These are phyloP conservation scores for Sarcophilus harrisii DNA, from an alignment of 2,797 vertebrate species.

Conservation along the genomic window DNA sequence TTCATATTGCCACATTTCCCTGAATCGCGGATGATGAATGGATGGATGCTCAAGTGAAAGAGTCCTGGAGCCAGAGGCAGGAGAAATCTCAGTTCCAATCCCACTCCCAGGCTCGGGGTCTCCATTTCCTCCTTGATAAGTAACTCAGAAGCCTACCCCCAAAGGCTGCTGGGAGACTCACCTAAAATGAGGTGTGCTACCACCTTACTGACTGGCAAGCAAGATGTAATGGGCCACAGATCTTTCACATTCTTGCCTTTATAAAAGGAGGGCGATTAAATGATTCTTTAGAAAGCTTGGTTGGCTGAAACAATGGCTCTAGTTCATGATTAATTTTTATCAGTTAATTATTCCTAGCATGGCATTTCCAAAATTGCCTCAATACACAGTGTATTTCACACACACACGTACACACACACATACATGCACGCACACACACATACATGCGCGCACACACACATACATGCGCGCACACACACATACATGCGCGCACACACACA, in stretches of 20 bases:
- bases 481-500: too few relatives aligned
- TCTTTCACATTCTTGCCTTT: neutral
- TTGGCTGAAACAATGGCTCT: neutral
- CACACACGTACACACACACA: too few relatives aligned
- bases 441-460: too few relatives aligned
- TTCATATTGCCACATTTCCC: too few relatives aligned
- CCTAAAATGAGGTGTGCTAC: neutral
- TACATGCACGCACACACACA: too few relatives aligned
- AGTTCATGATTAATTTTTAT: conserved; percentile 20
- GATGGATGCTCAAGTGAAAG: neutral
- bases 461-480: too few relatives aligned
- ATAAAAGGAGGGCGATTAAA: neutral
- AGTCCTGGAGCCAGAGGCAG: neutral
- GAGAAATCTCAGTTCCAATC: neutral
- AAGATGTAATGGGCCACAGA: neutral
- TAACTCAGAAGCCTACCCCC: neutral
- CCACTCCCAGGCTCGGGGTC: neutral
- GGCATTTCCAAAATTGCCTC: neutral
- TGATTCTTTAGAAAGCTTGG: neutral
- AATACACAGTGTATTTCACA: neutral
- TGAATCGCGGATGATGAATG: neutral
- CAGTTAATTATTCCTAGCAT: conserved; percentile 3
- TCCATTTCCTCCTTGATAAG: neutral
- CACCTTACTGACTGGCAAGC: neutral
- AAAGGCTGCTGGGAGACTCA: neutral